Evolutionary conservation across 2,888 invertebrate genomes (phyloP).

Genomic region (Camptogramma bilineatum): DNA sequence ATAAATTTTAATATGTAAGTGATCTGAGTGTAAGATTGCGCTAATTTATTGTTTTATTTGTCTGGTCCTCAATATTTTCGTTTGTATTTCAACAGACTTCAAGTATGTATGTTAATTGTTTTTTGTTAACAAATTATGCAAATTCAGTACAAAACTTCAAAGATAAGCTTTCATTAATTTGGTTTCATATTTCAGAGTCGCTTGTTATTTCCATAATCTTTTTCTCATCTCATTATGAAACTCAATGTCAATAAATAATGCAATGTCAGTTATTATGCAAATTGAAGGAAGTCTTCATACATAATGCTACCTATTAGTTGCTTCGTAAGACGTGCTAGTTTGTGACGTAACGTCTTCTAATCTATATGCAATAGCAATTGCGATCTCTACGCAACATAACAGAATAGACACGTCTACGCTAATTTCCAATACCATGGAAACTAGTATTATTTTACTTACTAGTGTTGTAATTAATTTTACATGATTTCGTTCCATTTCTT

Average conservation of each 20-base stretch:
- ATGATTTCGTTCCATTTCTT: no score
- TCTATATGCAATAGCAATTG: slow-evolving; percentile 19
- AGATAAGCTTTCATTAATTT: slow-evolving; percentile 14
- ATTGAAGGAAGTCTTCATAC: background rate
- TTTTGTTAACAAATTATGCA: slow-evolving; percentile 8
- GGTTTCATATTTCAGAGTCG: slow-evolving; percentile 19
- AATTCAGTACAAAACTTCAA: slow-evolving; percentile 10
- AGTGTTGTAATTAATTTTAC: no score
- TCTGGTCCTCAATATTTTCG: background rate
- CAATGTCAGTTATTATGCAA: slow-evolving; percentile 9
- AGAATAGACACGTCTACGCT: slow-evolving; percentile 7
- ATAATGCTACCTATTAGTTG: background rate
- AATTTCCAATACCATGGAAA: slow-evolving; percentile 8
- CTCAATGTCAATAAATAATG: slow-evolving; percentile 18
- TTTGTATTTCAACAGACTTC: background rate
- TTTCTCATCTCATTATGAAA: slow-evolving; percentile 13
- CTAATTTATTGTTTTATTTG: background rate
- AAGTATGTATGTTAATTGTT: slow-evolving; percentile 11
- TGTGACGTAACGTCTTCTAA: slow-evolving; percentile 19
- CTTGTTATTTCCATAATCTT: slow-evolving; percentile 7
- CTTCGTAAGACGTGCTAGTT: slow-evolving; percentile 3
- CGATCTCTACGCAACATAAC: slow-evolving; percentile 14
- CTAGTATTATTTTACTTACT: background rate
- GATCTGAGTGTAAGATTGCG: no score
- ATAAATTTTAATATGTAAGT: no score